Evolutionary conservation across 2,113 vertebrate species (phyloP).

Genomic region (Tyto alba): DNA sequence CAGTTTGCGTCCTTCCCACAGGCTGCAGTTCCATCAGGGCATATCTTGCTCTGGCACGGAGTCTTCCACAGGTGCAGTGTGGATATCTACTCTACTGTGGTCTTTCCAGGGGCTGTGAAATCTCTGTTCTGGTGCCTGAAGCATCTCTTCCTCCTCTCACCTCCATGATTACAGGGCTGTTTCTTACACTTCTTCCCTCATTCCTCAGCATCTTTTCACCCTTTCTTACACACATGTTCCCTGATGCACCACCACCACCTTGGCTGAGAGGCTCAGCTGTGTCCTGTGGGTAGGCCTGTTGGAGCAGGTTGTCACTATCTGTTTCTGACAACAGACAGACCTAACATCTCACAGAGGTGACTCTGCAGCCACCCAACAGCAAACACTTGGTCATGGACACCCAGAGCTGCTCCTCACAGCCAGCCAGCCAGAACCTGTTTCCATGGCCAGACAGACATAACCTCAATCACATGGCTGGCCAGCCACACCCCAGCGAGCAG

Average conservation of each 20-base stretch:
- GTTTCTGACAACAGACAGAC: neutral
- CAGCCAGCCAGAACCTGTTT: neutral
- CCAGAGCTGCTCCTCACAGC: neutral
- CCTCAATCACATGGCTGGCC: neutral
- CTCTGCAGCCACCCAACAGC: neutral
- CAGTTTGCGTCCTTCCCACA: neutral
- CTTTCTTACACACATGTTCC: neutral
- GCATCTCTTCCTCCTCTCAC: neutral
- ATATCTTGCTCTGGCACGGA: neutral
- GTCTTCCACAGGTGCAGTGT: accelerated
- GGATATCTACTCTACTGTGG: neutral
- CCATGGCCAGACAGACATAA: neutral
- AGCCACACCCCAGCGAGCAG: neutral
- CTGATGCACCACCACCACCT: no score
- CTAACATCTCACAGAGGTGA: neutral
- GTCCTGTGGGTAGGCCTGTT: neutral
- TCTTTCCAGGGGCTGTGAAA: neutral
- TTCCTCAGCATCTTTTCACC: neutral
- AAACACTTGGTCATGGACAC: neutral
- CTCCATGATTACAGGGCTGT: accelerated
- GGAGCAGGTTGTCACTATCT: neutral
- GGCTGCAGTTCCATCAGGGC: neutral
- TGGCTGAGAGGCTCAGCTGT: neutral
- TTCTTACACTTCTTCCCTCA: neutral
- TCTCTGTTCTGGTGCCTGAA: neutral